Conservation (phyloP, 2,888 invertebrate species). For the Zhengitettix transpicula region DNA sequence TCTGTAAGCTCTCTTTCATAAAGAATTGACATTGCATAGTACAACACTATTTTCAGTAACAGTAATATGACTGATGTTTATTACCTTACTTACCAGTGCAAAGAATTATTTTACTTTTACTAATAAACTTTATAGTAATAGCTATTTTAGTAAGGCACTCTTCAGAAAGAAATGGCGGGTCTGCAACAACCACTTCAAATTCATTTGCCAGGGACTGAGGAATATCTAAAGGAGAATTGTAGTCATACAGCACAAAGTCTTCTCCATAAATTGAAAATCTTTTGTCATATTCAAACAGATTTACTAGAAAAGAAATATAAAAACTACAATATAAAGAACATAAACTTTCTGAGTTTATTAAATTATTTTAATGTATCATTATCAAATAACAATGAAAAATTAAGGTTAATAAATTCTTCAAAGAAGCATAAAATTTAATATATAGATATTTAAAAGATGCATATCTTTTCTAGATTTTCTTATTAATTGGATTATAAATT, state of each 20-base stretch:
- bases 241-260: slow-evolving; percentile 77
- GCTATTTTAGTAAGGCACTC: slow-evolving; percentile 79
- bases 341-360: neutral
- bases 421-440: no score
- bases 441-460: no score
- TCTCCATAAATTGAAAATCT: slow-evolving; percentile 62
- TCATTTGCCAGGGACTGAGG: slow-evolving; percentile 37
- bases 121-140: slow-evolving; percentile 54
- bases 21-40: no score
- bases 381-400: no score
- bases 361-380: no score
- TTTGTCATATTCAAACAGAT: slow-evolving; percentile 67
- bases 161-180: slow-evolving; percentile 88
- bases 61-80: no score
- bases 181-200: slow-evolving; percentile 76
- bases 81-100: slow-evolving; percentile 53
- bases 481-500: no score
- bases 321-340: no score
- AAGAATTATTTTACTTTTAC: slow-evolving; percentile 59
- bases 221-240: slow-evolving; percentile 56
- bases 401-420: no score
- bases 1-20: no score
- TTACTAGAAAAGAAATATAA: slow-evolving; percentile 35
- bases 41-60: no score
- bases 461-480: no score